Conservation (phyloP, 2,888 invertebrate genomes). For the Cheilosia variabilis region DNA sequence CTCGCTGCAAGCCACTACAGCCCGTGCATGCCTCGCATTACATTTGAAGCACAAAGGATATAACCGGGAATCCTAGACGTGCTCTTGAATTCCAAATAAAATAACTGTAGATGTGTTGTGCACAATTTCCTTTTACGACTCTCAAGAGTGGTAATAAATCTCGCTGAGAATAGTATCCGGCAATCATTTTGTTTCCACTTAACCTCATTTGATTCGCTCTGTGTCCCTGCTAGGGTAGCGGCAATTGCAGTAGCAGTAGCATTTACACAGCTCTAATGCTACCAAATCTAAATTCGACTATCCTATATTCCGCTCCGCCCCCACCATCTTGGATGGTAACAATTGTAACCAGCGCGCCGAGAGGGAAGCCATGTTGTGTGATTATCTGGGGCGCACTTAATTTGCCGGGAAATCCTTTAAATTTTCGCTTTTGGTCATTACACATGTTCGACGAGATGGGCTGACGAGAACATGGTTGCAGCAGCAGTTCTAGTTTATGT, state of each 20-base stretch:
- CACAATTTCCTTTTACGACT: constrained; percentile 84
- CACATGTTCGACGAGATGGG: constrained; percentile 55
- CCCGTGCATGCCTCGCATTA: constrained; percentile 39
- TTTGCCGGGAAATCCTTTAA: constrained; percentile 76
- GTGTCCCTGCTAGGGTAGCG: constrained; percentile 10
- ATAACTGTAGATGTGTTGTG: constrained; percentile 78
- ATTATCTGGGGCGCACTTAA: constrained; percentile 77
- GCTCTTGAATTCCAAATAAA: constrained; percentile 76
- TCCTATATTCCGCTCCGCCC: constrained; percentile 7
- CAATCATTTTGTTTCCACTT: constrained; percentile 78
- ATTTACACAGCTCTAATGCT: constrained; percentile 6
- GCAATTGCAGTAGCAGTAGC: constrained; percentile 6
- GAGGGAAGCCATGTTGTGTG: constrained; percentile 65
- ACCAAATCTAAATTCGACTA: constrained; percentile 69
- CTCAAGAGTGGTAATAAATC: constrained; percentile 84
- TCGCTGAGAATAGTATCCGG: constrained; percentile 83
- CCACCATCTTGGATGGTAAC: constrained; percentile 38
- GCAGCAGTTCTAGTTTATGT: constrained; percentile 14
- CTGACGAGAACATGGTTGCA: background rate
- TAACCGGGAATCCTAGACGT: constrained; percentile 69
- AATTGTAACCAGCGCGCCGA: constrained; percentile 45
- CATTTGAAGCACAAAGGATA: constrained; percentile 67
- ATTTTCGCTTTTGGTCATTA: constrained; percentile 73
- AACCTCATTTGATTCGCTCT: constrained; percentile 69
- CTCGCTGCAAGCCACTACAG: background rate